A percentile compares a stretch with the other conserved stretches of the same genome.
phyloP scores from a whole-genome alignment of 2,797 vertebrate species.

The Leptatherina wallacei region DNA sequence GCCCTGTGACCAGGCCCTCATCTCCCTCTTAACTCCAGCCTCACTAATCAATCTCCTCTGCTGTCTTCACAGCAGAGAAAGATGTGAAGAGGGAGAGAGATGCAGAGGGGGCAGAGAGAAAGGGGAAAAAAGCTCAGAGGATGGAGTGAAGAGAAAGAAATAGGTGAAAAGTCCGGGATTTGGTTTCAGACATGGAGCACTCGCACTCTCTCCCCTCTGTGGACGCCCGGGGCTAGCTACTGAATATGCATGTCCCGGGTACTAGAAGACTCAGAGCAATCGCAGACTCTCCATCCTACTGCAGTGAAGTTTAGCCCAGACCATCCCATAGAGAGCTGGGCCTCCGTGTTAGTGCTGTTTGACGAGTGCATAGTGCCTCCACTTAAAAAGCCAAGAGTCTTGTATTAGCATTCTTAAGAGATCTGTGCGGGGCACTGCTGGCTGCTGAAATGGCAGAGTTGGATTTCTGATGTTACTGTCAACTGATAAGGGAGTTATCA shows the following conservation, averaged over 20 bases:
- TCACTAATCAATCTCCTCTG: conserved; percentile 80
- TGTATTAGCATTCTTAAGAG: conserved; percentile 58
- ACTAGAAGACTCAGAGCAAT: conserved; percentile 70
- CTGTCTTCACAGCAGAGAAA: conserved; percentile 69
- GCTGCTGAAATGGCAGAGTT: conserved; percentile 34
- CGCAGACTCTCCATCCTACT: conserved; percentile 56
- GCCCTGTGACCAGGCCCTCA: conserved; percentile 68
- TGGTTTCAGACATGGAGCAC: conserved; percentile 56
- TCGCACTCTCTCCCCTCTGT: conserved; percentile 32
- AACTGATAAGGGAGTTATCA: conserved; percentile 63
- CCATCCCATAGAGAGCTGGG: conserved; percentile 54
- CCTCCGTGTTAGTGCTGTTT: conserved; percentile 54
- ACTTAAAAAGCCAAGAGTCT: conserved; percentile 61
- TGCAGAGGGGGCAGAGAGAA: conserved; percentile 21
- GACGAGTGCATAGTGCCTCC: conserved; percentile 46
- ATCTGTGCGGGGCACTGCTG: conserved; percentile 39
- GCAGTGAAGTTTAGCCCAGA: conserved; percentile 68
- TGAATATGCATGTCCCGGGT: conserved; percentile 78
- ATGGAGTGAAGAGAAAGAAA: conserved; percentile 52
- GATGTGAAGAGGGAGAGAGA: conserved; percentile 42
- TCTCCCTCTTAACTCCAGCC: conserved; percentile 74
- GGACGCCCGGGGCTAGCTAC: conserved; percentile 44
- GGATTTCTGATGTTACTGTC: conserved; percentile 61
- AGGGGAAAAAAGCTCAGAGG: conserved; percentile 28
- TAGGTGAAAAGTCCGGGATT: conserved; percentile 68